Evolutionary conservation across 2,888 invertebrate genomes (phyloP).

Genomic region (Therioaphis trifolii): DNA sequence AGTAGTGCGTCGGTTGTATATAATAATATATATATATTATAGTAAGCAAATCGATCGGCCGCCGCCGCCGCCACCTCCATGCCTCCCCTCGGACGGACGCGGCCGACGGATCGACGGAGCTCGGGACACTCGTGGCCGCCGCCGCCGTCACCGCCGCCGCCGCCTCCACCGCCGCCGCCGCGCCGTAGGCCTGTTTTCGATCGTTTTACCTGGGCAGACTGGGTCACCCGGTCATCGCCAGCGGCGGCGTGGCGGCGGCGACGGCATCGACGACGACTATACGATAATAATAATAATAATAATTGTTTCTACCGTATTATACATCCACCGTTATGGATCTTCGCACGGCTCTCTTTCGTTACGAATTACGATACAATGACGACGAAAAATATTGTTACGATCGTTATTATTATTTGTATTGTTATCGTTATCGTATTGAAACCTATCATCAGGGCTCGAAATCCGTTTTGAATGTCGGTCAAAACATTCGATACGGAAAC

Average conservation of each 20-base stretch:
- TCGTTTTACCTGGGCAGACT: slow-evolving; percentile 61
- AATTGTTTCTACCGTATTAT: neutral
- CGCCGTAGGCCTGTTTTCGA: slow-evolving; percentile 62
- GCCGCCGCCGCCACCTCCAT: neutral
- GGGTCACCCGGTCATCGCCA: slow-evolving; percentile 61
- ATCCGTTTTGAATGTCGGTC: too few species aligned
- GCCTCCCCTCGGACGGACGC: neutral
- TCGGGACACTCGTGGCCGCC: slow-evolving; percentile 32
- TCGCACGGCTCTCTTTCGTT: too few species aligned
- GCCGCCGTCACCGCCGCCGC: slow-evolving; percentile 15
- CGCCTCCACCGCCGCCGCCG: slow-evolving; percentile 8
- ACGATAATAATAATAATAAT: slow-evolving; percentile 10
- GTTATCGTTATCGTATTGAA: too few species aligned
- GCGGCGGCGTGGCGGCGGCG: neutral
- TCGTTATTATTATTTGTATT: neutral
- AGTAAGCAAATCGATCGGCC: slow-evolving; percentile 42
- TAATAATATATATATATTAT: slow-evolving; percentile 2
- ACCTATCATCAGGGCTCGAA: too few species aligned
- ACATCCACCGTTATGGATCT: neutral
- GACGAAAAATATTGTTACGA: too few species aligned
- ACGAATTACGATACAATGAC: too few species aligned
- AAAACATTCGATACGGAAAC: too few species aligned
- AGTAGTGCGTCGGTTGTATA: neutral
- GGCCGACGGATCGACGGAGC: slow-evolving; percentile 36
- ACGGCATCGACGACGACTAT: neutral